phyloP scores from a whole-genome alignment of 2,888 invertebrate species.

The Gastrophysa polygoni region DNA sequence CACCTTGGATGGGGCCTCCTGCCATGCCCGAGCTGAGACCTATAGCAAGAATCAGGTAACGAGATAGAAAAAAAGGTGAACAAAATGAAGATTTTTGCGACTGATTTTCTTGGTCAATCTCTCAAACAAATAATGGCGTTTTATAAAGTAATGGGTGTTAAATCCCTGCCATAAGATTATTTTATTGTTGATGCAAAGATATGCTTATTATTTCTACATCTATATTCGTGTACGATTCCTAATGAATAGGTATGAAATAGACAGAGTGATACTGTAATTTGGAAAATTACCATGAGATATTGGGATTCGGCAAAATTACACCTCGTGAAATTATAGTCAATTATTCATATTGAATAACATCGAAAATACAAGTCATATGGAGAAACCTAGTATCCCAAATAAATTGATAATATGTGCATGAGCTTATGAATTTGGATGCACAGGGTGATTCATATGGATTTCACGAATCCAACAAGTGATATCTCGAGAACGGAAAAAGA shows the following conservation, averaged over 20 bases:
- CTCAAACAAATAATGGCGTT: too few relatives aligned
- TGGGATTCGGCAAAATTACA: neutral
- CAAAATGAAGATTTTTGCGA: too few relatives aligned
- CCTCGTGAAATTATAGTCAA: neutral
- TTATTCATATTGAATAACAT: neutral
- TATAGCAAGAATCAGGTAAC: conserved; percentile 51
- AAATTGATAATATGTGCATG: too few relatives aligned
- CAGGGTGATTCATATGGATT: too few relatives aligned
- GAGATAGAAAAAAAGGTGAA: too few relatives aligned
- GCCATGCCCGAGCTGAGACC: conserved; percentile 55
- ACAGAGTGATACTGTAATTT: neutral
- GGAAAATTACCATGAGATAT: neutral
- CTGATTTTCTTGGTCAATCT: too few relatives aligned
- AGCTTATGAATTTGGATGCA: too few relatives aligned
- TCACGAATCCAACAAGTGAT: too few relatives aligned
- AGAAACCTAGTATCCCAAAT: neutral
- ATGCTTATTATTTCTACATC: conserved; percentile 9
- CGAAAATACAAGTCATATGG: neutral
- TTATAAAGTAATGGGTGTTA: too few relatives aligned
- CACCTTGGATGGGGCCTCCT: conserved; percentile 53
- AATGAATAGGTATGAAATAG: neutral
- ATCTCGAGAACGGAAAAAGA: too few relatives aligned
- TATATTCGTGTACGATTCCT: neutral
- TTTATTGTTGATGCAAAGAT: too few relatives aligned
- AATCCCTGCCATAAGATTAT: too few relatives aligned